These are phyloP conservation scores for Lutjanus campechanus DNA, from an alignment of 2,797 vertebrate genomes.

Conservation along the genomic window DNA sequence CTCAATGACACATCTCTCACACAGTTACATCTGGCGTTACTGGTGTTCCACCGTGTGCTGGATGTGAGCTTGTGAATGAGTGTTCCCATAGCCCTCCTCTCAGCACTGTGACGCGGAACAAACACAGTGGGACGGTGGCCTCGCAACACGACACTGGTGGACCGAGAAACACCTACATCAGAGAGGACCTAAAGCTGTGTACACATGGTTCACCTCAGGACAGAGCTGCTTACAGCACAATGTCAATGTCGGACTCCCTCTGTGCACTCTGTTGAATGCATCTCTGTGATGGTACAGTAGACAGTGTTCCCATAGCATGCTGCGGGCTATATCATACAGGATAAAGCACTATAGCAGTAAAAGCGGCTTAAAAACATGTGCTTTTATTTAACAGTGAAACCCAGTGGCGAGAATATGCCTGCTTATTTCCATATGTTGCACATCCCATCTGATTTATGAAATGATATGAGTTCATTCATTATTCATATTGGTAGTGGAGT, in stretches of 20 bases:
- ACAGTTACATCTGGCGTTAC: background rate
- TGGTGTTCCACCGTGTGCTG: background rate
- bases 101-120: constrained; percentile 86
- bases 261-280: constrained; percentile 57
- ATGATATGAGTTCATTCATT: constrained; percentile 84
- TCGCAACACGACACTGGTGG: constrained; percentile 80
- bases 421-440: constrained; percentile 79
- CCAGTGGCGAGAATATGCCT: constrained; percentile 54
- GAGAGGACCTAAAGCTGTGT: constrained; percentile 88
- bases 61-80: constrained; percentile 57
- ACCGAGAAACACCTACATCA: constrained; percentile 90
- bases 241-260: constrained; percentile 67
- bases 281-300: constrained; percentile 66
- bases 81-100: constrained; percentile 26
- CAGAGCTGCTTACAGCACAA: constrained; percentile 65
- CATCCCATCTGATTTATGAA: constrained; percentile 78
- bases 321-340: constrained; percentile 51
- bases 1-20: too few species aligned
- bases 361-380: constrained; percentile 26
- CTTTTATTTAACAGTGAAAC: constrained; percentile 69
- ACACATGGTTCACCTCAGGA: constrained; percentile 79
- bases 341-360: constrained; percentile 16
- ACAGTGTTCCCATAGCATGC: constrained; percentile 47
- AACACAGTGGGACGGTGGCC: constrained; percentile 89
- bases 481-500: constrained; percentile 79